Base-by-base conservation (phyloP, 2,113 vertebrate species). In the Lepisosteus oculatus region DNA sequence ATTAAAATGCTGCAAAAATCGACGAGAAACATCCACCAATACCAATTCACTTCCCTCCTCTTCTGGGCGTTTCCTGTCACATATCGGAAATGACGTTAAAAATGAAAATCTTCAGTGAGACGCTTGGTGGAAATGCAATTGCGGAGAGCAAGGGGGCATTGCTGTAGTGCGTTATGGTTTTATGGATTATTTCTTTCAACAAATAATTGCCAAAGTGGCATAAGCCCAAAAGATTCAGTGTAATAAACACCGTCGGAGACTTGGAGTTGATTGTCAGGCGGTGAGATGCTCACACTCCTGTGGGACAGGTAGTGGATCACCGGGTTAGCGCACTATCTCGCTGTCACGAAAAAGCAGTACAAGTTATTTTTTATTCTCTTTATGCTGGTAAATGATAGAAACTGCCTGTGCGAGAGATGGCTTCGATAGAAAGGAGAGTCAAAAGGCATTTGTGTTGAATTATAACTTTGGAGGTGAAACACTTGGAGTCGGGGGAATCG, bases 31-130 rank as follows among this genome's bases (percentile, higher is more conserved):
- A 29, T 29, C 29, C 2, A 29, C 29, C 29, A 29, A 29, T 29
- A 29, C 29, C 1, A 29, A 29, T 29, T 29, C 29, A 29, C 29
- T 29, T 29, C 47, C 5, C 47, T 5, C 47, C 47, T 9, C 47
- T 51, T 9, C 47, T 5, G 5, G 54, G 47, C 56, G 67, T 43
- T 70, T 70, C 68, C 68, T 42, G 68, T 62, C 56, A 61, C n/a
- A 70, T 51, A 51, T n/a, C 8, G 68, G 68, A 70, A 17, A 41
- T 70, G 68, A 62, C 68, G 68, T 2, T 6, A n/a, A 13, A 55
- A 57, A 9, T 59, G 42, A 43, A 69, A 69, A 13, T n/a, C 54
- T 55, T 43, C 43, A 55, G 43, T 56, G 55, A 29, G 51, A 55
- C 54, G 41, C 4, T 15, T 43, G 29, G 29, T 29, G 42, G 8